Base-by-base conservation (phyloP, 2,888 invertebrate species). In the Agelastica alni region DNA sequence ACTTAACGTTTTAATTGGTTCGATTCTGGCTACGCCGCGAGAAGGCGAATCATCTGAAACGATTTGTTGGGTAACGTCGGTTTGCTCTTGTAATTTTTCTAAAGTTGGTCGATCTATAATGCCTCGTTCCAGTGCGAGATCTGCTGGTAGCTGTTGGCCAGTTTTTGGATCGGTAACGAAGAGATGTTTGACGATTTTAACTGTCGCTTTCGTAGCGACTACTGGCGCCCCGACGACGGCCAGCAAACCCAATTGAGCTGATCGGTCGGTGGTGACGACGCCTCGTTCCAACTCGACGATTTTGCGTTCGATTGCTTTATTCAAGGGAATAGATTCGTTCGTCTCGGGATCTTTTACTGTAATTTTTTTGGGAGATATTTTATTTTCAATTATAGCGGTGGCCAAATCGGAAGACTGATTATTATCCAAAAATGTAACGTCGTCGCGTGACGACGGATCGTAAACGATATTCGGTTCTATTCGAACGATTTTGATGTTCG, bases 111-210 rank as follows among this genome's bases (percentile, higher is more conserved):
- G 69, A 68, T 83, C 87, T 52, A 93, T 87, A 54, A 88, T 75
- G 4, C 91, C 92, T 56, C 86, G 81, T 70, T 88, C 84, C 62
- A 91, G 84, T 2, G 94, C 94, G 45, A 89, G 87, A 75, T 91
- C 88, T 64, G 91, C 83, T 1, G 90, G 89, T 61, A 93, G 80
- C 70, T 86, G 85, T 71, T 91, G 86, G 2, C 91, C 92, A 1
- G 91, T 89, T 64, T 83, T 84, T 0, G 94, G 92, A 75, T 95
- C 93, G 49, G 84, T 79, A 9, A 89, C 83, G 79, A 88, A 85
- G 1, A 70, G 55, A 61, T 71, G 73, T 56, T 75, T 76, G 3
- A 89, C 82, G 0, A 86, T 81, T 72, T 87, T 85, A 49, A 88
- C 81, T 0, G 86, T 82, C 62, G 86, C 85, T 52, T 87, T 84